These are phyloP conservation scores for Eulemur coronatus DNA, from an alignment of 2,797 vertebrate genomes.

Conservation along the genomic window DNA sequence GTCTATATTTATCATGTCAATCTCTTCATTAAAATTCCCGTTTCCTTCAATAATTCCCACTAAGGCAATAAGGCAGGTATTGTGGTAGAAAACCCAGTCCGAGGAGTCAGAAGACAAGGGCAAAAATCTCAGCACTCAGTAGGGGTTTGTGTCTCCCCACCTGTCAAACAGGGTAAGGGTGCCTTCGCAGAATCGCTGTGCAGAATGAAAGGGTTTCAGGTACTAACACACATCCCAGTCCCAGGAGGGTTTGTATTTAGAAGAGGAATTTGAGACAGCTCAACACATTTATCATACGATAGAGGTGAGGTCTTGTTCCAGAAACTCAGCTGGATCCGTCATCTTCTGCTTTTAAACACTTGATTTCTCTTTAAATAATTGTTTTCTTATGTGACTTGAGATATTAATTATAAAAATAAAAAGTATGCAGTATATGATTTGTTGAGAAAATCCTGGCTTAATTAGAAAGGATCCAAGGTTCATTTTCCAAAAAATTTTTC, in stretches of 20 bases:
- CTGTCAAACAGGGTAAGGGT: neutral
- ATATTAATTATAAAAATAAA: constrained; percentile 16
- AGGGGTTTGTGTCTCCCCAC: neutral
- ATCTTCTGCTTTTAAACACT: neutral
- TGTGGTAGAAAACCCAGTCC: neutral
- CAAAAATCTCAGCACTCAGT: neutral
- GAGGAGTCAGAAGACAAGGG: neutral
- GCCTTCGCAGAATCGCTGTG: neutral
- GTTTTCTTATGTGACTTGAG: constrained; percentile 19
- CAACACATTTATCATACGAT: neutral
- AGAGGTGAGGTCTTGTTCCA: neutral
- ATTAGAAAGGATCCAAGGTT: neutral
- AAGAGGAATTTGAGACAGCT: neutral
- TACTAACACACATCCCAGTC: neutral
- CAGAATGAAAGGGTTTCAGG: neutral
- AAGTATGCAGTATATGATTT: neutral
- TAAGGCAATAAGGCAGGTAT: neutral
- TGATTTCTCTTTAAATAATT: neutral
- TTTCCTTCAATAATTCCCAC: constrained; percentile 1
- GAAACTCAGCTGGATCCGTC: neutral
- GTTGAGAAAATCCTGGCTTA: neutral
- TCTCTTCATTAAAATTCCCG: neutral
- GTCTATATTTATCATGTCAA: neutral
- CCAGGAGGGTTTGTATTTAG: neutral
- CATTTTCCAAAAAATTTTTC: neutral